Evolutionary conservation across 2,888 invertebrate species (phyloP).

Genomic region (Ctena decussata): DNA sequence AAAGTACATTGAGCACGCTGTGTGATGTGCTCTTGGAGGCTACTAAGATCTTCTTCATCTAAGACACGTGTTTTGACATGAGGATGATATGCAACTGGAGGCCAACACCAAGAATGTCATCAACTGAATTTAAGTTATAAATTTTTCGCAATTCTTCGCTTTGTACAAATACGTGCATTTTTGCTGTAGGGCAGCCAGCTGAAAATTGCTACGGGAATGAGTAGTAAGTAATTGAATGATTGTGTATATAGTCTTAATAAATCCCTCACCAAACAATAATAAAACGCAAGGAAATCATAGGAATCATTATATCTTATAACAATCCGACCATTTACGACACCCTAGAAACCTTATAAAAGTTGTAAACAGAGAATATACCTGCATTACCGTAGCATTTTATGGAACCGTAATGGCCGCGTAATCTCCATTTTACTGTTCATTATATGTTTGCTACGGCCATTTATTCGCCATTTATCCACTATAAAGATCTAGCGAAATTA

Average conservation of each 20-base stretch:
- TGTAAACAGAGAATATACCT: constrained; percentile 10
- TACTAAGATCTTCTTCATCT: too few species aligned
- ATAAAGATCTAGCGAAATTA: constrained; percentile 6
- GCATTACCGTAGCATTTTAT: constrained; percentile 31
- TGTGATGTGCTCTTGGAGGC: too few species aligned
- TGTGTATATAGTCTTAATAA: background rate
- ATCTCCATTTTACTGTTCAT: constrained; percentile 36
- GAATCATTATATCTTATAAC: background rate
- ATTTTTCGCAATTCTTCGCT: too few species aligned
- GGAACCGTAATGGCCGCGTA: constrained; percentile 16
- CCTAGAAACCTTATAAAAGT: constrained; percentile 11
- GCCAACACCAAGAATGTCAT: too few species aligned
- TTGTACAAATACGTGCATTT: too few species aligned
- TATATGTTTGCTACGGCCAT: constrained; percentile 8
- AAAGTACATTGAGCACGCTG: too few species aligned
- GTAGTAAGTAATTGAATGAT: background rate
- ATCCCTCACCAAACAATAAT: constrained; percentile 1
- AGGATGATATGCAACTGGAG: too few species aligned
- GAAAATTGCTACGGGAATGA: background rate
- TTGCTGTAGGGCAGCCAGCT: too few species aligned
- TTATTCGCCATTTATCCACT: constrained; percentile 10
- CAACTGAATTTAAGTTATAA: too few species aligned
- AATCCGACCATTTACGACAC: constrained; percentile 2
- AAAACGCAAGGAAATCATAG: constrained; percentile 1
- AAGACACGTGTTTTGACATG: too few species aligned